These are phyloP conservation scores for Phaonia tiefii DNA, from an alignment of 2,888 invertebrate genomes.

Conservation along the genomic window DNA sequence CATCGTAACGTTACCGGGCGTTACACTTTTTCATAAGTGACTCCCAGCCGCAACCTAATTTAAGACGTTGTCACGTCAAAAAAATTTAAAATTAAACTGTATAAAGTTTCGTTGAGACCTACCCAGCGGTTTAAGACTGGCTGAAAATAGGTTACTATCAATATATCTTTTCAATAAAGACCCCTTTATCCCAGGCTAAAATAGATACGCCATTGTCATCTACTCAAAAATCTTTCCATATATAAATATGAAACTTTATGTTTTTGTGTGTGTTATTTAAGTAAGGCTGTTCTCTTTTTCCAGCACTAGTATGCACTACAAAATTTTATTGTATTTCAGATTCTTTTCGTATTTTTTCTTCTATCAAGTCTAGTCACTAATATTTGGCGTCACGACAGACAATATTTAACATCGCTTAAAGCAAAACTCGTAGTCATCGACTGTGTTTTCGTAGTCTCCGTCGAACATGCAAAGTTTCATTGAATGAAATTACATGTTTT, in stretches of 20 bases:
- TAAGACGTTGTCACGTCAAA: no score
- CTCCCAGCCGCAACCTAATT: no score
- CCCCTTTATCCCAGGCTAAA: neutral
- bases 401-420: conserved; percentile 64
- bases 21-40: no score
- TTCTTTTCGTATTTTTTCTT: no score
- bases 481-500: conserved; percentile 42
- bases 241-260: conserved; percentile 47
- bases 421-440: conserved; percentile 8
- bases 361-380: conserved; percentile 58
- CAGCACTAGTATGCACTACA: no score
- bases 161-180: no score
- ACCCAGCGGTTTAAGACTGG: no score
- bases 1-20: no score
- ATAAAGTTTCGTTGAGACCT: no score
- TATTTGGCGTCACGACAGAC: conserved; percentile 66
- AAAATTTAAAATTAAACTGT: no score
- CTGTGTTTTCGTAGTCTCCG: neutral
- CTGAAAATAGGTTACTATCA: no score
- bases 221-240: conserved; percentile 30
- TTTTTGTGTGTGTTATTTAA: conserved; percentile 53
- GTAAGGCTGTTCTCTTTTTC: conserved; percentile 34
- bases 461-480: conserved; percentile 60
- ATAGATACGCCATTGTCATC: conserved; percentile 29
- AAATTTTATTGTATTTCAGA: no score